Evolutionary conservation across 2,113 vertebrate species (phyloP).

Genomic region (Glaucidium brasilianum): DNA sequence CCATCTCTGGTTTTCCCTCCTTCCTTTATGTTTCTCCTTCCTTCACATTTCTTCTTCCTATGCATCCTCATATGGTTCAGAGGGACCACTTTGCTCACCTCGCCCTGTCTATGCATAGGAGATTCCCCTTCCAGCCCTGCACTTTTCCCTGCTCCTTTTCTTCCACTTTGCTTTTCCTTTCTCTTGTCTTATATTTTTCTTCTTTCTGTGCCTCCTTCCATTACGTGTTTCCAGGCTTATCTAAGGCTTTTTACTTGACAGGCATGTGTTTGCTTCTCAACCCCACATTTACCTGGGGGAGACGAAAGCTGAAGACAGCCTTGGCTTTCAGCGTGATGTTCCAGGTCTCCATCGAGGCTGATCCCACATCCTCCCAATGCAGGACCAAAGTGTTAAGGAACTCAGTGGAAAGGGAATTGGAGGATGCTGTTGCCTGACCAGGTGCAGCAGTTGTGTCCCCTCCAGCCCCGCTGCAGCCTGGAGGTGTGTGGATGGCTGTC

Average conservation of each 20-base stretch:
- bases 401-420: neutral
- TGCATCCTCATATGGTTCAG: rapidly evolving
- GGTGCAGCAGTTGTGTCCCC: neutral
- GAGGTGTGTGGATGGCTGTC: neutral
- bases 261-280: neutral
- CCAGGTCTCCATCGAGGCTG: neutral
- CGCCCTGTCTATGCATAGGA: neutral
- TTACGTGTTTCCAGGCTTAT: neutral
- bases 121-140: neutral
- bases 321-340: neutral
- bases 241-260: neutral
- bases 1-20: neutral
- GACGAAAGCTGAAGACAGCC: neutral
- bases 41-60: neutral
- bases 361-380: rapidly evolving
- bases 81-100: neutral
- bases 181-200: neutral
- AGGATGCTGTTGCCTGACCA: rapidly evolving
- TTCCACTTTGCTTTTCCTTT: neutral
- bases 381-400: neutral
- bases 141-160: neutral
- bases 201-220: neutral
- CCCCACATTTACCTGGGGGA: neutral
- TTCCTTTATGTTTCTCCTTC: neutral
- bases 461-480: neutral